Evolutionary conservation across 2,113 vertebrate species (phyloP), one percentile per base, ranked within the genome.

Genomic region (Hippoglossus stenolepis): DNA sequence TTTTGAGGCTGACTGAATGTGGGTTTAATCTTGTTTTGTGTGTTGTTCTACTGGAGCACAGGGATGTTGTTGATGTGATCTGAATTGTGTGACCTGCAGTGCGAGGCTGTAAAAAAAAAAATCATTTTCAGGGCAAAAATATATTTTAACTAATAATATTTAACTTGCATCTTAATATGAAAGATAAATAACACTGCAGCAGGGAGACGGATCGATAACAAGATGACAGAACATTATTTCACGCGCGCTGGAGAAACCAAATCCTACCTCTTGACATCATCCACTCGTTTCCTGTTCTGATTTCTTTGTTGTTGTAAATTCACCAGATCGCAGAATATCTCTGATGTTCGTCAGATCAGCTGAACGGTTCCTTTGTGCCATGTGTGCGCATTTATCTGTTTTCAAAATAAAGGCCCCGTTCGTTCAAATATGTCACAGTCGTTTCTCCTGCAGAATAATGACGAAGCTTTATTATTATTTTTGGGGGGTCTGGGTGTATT

Each of bases 221-320:
- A 51, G 17, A 51, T 51, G 7, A 54, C 51, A 54, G 63, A n/a
- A 28, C 26, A 47, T 31, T 5, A 12, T 24, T 61, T 60, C 5
- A 31, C 1, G 12, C 38, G 66, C 58, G 56, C 17, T 3, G 66
- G 64, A 65, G n/a, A 79, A 75, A 69, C 51, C 35, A 68, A 86
- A 78, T 75, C 64, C 76, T 84, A 80, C 73, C 81, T 83, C 79
- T 80, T 76, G 31, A 70, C 64, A 49, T 73, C 54, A 66, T 9
- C 13, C 56, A 64, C 15, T 49, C 45, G 45, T 49, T 15, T 49
- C 17, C 17, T 49, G 40, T 49, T 49, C 5, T 54, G 26, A 40
- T 54, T 63, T 31, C 13, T 67, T 47, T 70, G 12, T 47, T 70
- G 12, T 10, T 57, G 45, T 74, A 56, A 72, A 83, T 57, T 51